A percentile compares a stretch with the other conserved stretches of the same genome.
Conservation (phyloP, 2,797 vertebrate species). For the Knipowitschia caucasica region DNA sequence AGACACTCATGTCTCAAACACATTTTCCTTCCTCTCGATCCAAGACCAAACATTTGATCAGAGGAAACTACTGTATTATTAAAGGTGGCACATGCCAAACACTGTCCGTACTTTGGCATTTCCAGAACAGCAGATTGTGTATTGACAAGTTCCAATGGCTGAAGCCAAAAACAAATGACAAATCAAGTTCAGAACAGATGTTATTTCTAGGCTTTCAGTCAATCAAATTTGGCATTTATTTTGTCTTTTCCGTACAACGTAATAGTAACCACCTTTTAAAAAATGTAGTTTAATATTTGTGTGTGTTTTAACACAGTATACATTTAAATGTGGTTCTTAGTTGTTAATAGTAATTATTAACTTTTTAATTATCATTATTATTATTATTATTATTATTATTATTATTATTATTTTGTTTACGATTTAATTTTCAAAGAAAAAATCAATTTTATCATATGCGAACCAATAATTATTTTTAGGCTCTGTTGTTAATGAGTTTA, state of each 20-base stretch:
- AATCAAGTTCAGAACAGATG: conserved; percentile 7
- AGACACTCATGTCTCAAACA: conserved; percentile 51
- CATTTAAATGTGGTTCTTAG: too few species aligned
- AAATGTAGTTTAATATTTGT: too few species aligned
- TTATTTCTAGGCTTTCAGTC: background rate
- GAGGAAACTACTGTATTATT: conserved; percentile 58
- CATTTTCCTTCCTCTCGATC: conserved; percentile 41
- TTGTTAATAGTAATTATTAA: background rate
- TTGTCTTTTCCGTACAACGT: background rate
- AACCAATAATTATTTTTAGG: too few species aligned
- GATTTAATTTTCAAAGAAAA: too few species aligned
- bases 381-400: too few species aligned
- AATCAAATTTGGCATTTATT: background rate
- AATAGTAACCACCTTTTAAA: background rate
- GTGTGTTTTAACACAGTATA: too few species aligned
- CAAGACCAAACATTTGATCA: conserved; percentile 51
- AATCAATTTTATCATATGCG: too few species aligned
- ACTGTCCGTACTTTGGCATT: conserved; percentile 37
- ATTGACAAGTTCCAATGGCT: conserved; percentile 27
- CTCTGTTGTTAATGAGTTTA: too few species aligned
- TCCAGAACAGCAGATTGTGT: conserved; percentile 33
- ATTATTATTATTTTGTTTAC: too few species aligned
- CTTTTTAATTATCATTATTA: background rate
- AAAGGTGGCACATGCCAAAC: conserved; percentile 41
- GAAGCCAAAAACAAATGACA: conserved; percentile 22